Evolutionary conservation across 2,888 invertebrate species (phyloP), one percentile per base, ranked within the genome.

Genomic region (Blomia tropicalis): DNA sequence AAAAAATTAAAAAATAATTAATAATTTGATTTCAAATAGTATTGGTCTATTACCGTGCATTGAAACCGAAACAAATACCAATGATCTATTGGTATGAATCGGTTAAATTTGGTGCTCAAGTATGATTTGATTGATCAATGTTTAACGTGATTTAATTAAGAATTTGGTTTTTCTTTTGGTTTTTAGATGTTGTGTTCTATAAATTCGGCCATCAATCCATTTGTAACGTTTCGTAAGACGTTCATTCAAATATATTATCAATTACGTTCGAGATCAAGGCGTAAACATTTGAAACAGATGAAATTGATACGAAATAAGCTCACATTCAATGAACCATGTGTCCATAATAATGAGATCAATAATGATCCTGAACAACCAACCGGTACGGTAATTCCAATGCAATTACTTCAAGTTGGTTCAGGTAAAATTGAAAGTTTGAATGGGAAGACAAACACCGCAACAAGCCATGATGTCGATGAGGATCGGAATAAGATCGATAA

Each of bases 171-270:
- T n/a, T 22, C 17, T 2, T 44, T 23, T 19, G 17, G n/a, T 14
- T 36, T 63, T 17, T 66, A 69, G 47, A 43, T 68, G 5, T 59
- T 67, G 17, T 66, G 66, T 0, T 66, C 68, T 14, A 64, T 65
- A 1, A 67, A 67, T 25, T 63, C 66, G 3, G 83, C 84, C 1
- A 73, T 85, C 58, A 86, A 86, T 71, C 86, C 87, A 0, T 72
- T 86, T 0, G 82, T 87, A 47, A 62, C 43, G 19, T 62, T 62
- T 58, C 43, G 62, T 29, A 62, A 58, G 32, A 58, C 58, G 2
- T 62, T 62, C 22, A 14, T 23, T 32, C 56, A 58, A 19, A 47
- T 47, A 7, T 47, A 47, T 47, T n/a, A 47, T 14, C 51, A 47
- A 47, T 47, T 25, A 11, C 7, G 51, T 7, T 7, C 51, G n/a